Evolutionary conservation across 2,888 invertebrate species (phyloP).

Genomic region (Nomada flava): DNA sequence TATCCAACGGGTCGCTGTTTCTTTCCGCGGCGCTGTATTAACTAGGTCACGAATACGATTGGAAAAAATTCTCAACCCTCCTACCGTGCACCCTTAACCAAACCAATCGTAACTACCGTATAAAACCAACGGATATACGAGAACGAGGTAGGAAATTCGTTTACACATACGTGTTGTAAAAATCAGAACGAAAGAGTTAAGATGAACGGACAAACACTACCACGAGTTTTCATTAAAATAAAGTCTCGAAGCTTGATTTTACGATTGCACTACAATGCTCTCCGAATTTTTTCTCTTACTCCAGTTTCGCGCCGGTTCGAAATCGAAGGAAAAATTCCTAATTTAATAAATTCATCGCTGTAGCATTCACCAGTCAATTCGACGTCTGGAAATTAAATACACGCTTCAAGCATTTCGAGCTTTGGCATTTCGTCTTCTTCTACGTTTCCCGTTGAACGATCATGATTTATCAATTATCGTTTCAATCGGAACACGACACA

Average conservation of each 20-base stretch:
- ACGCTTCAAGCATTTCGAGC: neutral
- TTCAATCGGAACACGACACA: constrained; percentile 35
- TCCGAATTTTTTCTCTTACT: constrained; percentile 27
- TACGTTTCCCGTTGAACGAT: constrained; percentile 25
- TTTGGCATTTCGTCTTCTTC: constrained; percentile 21
- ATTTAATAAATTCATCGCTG: neutral
- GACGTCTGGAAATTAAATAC: neutral
- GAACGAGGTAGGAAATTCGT: constrained; percentile 11
- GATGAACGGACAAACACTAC: constrained; percentile 50
- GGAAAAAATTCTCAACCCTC: constrained; percentile 33
- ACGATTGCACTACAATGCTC: neutral
- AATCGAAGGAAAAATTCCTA: constrained; percentile 63
- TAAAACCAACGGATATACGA: constrained; percentile 15
- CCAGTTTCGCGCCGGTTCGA: constrained; percentile 59
- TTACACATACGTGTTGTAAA: constrained; percentile 22
- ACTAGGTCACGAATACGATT: constrained; percentile 48
- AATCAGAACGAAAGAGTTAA: constrained; percentile 47
- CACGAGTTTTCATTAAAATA: constrained; percentile 75
- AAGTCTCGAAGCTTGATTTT: constrained; percentile 66
- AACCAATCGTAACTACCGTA: constrained; percentile 11
- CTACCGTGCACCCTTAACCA: neutral
- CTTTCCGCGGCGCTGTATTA: constrained; percentile 29
- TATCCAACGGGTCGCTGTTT: constrained; percentile 34
- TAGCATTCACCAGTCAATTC: constrained; percentile 51
- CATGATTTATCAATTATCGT: constrained; percentile 54